Percentiles rank a stretch among this genome's conserved stretches.
Evolutionary conservation across 2,888 invertebrate genomes (phyloP).

Genomic region (Netelia inedita): DNA sequence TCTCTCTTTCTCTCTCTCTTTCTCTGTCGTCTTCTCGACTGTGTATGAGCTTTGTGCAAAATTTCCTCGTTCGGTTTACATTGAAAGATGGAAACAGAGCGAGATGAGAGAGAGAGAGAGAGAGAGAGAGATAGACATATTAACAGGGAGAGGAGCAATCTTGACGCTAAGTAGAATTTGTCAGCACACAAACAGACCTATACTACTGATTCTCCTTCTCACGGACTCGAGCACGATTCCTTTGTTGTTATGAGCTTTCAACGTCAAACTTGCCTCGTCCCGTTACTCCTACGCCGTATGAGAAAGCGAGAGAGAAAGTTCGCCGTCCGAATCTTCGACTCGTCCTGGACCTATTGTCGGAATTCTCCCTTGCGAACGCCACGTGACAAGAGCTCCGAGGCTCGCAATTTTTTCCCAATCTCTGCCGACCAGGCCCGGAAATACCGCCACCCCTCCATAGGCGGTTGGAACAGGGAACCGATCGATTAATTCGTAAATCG

Average conservation of each 20-base stretch:
- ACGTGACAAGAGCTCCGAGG: constrained; percentile 17
- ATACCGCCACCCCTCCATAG: no score
- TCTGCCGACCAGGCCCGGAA: no score
- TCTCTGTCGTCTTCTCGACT: constrained; percentile 42
- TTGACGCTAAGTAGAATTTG: constrained; percentile 50
- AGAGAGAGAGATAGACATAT: background rate
- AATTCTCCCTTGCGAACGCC: constrained; percentile 6
- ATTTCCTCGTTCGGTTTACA: constrained; percentile 34
- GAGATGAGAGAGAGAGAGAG: background rate
- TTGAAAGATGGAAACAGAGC: constrained; percentile 15
- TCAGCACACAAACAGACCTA: constrained; percentile 21
- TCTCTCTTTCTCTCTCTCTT: constrained; percentile 10
- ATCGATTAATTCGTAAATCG: constrained; percentile 31
- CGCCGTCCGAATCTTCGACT: constrained; percentile 39
- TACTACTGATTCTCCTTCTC: constrained; percentile 22
- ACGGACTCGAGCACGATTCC: constrained; percentile 4
- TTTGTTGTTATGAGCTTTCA: constrained; percentile 35
- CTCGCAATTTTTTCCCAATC: background rate
- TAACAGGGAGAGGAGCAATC: constrained; percentile 31
- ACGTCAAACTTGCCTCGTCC: background rate
- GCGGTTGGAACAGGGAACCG: no score
- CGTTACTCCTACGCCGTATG: background rate
- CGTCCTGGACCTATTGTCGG: constrained; percentile 42
- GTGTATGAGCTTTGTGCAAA: constrained; percentile 41
- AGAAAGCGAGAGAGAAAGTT: background rate